Evolutionary conservation across 2,888 invertebrate species (phyloP).

Genomic region (Caenorhabditis sp.): DNA sequence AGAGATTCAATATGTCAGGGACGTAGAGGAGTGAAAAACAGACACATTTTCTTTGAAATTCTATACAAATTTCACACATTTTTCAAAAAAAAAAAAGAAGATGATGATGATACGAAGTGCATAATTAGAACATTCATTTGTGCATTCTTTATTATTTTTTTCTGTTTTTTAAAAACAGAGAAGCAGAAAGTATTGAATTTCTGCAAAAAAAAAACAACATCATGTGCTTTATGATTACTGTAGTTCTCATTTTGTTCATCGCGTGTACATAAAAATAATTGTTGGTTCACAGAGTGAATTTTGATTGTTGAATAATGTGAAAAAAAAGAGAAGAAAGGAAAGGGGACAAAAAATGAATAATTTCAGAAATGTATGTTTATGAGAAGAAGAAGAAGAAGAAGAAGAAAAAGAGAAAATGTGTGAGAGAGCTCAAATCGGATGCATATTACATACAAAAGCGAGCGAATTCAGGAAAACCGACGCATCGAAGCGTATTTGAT

Average conservation of each 20-base stretch:
- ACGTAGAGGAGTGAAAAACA: no score
- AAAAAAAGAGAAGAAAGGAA: neutral
- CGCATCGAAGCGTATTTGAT: slow-evolving; percentile 28
- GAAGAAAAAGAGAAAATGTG: neutral
- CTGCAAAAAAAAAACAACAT: neutral
- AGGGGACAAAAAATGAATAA: neutral
- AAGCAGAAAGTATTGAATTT: neutral
- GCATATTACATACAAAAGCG: slow-evolving; percentile 21
- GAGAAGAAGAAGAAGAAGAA: neutral
- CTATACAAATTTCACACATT: neutral
- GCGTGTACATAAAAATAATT: no score
- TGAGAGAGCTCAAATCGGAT: slow-evolving; percentile 29
- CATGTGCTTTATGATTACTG: no score
- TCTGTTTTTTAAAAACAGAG: neutral
- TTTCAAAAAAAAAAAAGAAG: neutral
- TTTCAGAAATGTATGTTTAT: no score
- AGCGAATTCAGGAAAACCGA: slow-evolving; percentile 29
- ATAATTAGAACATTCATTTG: neutral
- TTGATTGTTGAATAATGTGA: neutral
- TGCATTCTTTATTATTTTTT: neutral
- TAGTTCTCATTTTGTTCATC: no score
- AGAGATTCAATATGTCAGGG: neutral
- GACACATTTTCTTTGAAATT: neutral
- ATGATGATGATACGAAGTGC: neutral
- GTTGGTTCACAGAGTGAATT: neutral